Base-by-base conservation (phyloP, 2,113 vertebrate genomes). In the Cottus gobio region DNA sequence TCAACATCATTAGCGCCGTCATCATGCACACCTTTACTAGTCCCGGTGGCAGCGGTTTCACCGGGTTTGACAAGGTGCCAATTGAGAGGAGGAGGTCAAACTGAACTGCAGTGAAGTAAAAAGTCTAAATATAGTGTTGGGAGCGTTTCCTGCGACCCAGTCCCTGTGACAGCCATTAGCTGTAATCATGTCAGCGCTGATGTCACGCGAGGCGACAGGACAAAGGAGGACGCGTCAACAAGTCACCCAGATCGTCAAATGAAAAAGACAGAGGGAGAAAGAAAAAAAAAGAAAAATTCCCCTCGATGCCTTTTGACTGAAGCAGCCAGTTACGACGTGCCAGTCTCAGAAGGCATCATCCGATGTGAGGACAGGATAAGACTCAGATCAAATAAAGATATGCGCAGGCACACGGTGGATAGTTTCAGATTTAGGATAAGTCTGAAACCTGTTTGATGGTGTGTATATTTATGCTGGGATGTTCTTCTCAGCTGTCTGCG, bases 101-200 rank as follows among this genome's bases (percentile, higher is more conserved):
- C 63, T 77, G 54, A 80, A 80, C 70, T 73, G 75, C 54, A 66
- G 54, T 28, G 64, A 30, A 75, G 75, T 66, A 46, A 62, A 77
- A 82, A 69, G 31, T 86, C 86, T 91, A 89, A 88, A 92, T 82
- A 88, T 88, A 88, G 89, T 52, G 46, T 50, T 42, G 54, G 46
- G 42, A 78, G 80, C 36, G 3, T 80, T 86, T 71, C 52, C 67
- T 44, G 84, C 50, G 70, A 87, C 77, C 83, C 76, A 22, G 71
- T 79, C 63, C 39, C 73, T 18, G 74, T 68, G 77, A 89, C 92
- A 90, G 87, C 91, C 90, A 94, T 93, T 93, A 94, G 87, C 88
- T 80, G 85, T 84, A 91, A 94, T 93, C 90, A 92, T 85, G 90
- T 91, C 90, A 91, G 71, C 13, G 73, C 56, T 81, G 90, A 90